These are phyloP conservation scores for Platyrinchus mystaceus DNA, from an alignment of 2,797 vertebrate species.

Conservation along the genomic window DNA sequence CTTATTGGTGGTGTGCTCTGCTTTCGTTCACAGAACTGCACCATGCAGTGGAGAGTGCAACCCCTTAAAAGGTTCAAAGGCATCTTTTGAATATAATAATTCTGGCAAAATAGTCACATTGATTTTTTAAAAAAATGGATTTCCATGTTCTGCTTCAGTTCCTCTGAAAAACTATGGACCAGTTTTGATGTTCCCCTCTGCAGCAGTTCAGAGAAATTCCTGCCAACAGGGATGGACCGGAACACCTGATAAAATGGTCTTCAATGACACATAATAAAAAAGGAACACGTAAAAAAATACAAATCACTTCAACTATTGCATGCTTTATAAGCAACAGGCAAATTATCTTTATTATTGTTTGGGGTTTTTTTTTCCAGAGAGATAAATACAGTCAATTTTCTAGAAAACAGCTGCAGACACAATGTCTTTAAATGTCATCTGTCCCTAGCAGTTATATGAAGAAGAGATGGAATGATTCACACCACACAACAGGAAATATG, in stretches of 20 bases:
- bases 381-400: conserved; percentile 46
- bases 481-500: conserved; percentile 12
- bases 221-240: conserved; percentile 38
- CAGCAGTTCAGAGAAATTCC: background rate
- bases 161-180: background rate
- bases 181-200: conserved; percentile 26
- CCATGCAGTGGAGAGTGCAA: background rate
- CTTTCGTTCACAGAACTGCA: conserved; percentile 13
- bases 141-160: conserved; percentile 21
- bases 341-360: background rate
- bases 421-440: conserved; percentile 58
- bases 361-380: background rate
- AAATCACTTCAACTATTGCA: conserved; percentile 35
- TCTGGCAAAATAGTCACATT: background rate
- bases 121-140: background rate
- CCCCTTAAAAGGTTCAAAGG: background rate
- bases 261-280: conserved; percentile 31
- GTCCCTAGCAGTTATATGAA: background rate
- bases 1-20: background rate
- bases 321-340: conserved; percentile 27
- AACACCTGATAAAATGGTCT: conserved; percentile 52
- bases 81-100: background rate
- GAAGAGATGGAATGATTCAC: conserved; percentile 23
- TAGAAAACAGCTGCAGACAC: conserved; percentile 50
- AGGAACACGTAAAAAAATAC: background rate